A percentile compares a stretch with the other conserved stretches of the same genome.
phyloP scores from a whole-genome alignment of 2,113 vertebrate genomes.

The Psophia crepitans region DNA sequence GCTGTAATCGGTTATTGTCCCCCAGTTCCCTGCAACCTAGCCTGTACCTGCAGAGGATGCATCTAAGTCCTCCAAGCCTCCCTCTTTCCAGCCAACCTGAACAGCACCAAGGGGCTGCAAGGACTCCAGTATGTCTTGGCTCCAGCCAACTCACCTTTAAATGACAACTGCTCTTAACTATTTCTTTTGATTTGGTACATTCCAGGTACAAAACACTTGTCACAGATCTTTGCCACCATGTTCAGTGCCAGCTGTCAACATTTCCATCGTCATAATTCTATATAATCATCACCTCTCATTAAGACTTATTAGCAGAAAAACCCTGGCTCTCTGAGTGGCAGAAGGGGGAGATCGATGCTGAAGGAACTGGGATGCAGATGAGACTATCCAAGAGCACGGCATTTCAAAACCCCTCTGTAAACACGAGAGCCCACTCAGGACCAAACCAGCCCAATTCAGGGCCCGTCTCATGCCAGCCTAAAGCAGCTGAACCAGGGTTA shows the following conservation, averaged over 20 bases:
- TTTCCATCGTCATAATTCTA: background rate
- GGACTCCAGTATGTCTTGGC: background rate
- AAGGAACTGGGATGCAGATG: background rate
- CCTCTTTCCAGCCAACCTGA: background rate
- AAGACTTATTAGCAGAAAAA: background rate
- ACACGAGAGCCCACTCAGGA: background rate
- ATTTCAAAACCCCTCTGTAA: background rate
- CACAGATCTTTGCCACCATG: background rate
- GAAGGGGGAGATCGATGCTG: background rate
- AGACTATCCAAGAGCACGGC: background rate
- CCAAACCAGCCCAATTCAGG: background rate
- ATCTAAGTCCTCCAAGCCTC: background rate
- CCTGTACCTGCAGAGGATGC: background rate
- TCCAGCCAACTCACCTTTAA: background rate
- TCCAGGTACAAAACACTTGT: background rate
- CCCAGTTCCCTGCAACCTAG: background rate
- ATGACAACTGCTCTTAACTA: background rate
- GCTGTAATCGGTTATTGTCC: background rate
- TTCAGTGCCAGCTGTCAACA: background rate
- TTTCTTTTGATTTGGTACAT: background rate
- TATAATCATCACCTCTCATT: background rate
- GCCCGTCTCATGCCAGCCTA: background rate
- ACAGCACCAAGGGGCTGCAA: background rate
- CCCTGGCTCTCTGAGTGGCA: background rate
- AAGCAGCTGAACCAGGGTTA: background rate